Conservation (phyloP, 2,888 invertebrate species). For the Acrobasis suavella region DNA sequence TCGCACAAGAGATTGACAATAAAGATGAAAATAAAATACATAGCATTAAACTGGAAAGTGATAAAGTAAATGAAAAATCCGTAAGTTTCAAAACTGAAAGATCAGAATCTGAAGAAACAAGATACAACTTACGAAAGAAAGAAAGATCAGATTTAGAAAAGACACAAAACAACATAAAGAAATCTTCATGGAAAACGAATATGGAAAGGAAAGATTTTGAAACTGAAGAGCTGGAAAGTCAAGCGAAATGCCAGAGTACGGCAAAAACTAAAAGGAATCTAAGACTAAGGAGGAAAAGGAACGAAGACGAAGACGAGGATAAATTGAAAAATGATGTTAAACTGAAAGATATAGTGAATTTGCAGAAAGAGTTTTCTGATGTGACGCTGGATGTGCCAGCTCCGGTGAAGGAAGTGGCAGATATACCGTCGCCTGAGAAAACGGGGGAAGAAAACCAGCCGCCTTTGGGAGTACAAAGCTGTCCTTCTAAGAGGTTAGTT, state of each 20-base stretch:
- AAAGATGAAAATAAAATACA: constrained; percentile 29
- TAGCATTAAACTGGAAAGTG: constrained; percentile 25
- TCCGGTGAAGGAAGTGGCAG: constrained; percentile 47
- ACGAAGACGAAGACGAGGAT: constrained; percentile 41
- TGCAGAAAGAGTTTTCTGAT: constrained; percentile 68
- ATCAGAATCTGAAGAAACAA: constrained; percentile 7
- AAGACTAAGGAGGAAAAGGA: constrained; percentile 53
- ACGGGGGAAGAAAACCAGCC: constrained; percentile 55
- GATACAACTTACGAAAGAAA: background rate
- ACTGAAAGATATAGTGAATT: constrained; percentile 65
- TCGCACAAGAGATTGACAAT: constrained; percentile 27
- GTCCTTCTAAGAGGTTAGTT: constrained; percentile 66
- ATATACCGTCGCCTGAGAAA: constrained; percentile 67
- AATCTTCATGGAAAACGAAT: constrained; percentile 27
- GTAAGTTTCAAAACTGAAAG: constrained; percentile 16
- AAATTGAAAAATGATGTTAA: constrained; percentile 44
- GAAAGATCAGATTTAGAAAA: constrained; percentile 28
- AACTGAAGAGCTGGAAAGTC: constrained; percentile 38
- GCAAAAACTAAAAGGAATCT: constrained; percentile 48
- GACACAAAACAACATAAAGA: constrained; percentile 60
- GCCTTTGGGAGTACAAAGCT: constrained; percentile 61
- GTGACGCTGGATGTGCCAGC: constrained; percentile 64
- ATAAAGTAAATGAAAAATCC: constrained; percentile 25
- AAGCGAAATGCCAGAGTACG: constrained; percentile 48
- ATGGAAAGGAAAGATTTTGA: constrained; percentile 31